A percentile compares a stretch with the other conserved stretches of the same genome.
Conservation (phyloP, 2,113 vertebrate species). For the Mustela nigripes region DNA sequence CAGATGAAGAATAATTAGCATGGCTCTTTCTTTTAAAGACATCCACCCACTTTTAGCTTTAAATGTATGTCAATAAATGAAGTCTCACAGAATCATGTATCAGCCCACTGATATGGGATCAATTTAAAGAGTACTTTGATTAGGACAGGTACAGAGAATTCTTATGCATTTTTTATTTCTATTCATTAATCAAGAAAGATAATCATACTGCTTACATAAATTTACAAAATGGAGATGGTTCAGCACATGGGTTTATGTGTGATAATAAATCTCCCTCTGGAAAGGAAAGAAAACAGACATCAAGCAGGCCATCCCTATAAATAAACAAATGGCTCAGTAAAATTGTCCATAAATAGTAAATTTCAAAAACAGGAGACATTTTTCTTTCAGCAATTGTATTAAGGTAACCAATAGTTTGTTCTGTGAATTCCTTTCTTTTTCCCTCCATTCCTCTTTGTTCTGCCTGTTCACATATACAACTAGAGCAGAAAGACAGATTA, state of each 20-base stretch:
- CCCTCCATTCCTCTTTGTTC: neutral
- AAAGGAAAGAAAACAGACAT: neutral
- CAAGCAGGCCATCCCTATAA: neutral
- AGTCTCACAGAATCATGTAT: neutral
- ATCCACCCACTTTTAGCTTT: neutral
- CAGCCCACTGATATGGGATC: neutral
- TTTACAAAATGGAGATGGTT: neutral
- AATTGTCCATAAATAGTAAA: neutral
- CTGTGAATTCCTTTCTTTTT: neutral
- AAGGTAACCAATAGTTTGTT: neutral
- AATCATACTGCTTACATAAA: neutral
- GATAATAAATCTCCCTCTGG: neutral
- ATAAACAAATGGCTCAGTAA: neutral
- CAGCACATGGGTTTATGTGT: neutral
- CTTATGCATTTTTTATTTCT: neutral
- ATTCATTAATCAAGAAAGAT: slow-evolving; percentile 34
- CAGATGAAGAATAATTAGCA: neutral
- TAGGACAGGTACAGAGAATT: neutral
- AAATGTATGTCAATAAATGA: neutral
- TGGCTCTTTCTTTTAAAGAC: slow-evolving; percentile 14
- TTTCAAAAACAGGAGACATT: neutral
- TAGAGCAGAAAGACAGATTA: rapidly evolving
- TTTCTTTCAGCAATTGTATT: neutral
- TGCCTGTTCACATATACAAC: neutral
- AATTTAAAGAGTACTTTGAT: neutral